Base-by-base conservation (phyloP, 1,140 invertebrate genomes). In the Trigoniulus corallinus region DNA sequence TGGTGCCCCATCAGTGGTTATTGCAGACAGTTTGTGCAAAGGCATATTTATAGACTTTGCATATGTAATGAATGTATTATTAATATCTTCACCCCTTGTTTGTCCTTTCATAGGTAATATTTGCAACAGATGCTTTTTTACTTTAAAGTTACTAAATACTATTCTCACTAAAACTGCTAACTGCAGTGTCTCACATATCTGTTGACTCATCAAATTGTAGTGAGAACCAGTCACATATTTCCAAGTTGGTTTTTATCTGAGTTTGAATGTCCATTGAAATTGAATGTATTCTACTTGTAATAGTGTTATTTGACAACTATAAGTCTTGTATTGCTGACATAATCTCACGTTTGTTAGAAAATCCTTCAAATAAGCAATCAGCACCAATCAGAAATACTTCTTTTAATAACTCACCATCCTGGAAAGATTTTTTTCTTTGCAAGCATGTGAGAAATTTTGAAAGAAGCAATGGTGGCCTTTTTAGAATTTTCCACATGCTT, bases 371-470 rank as follows among this genome's bases (percentile, higher is more conserved):
- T 37, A 45, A 53, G 15, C 20, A 1, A 46, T 50, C 26, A 15
- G 22, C 21, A 20, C 2, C 43, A 39, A 41, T 47, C 13, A 48
- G 29, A 52, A 52, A 52, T 27, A 25, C 29, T 47, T 52, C 18
- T 47, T 52, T 52, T 40, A 52, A 26, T 3, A 52, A 47, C n/a
- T 52, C 45, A 47, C 51, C 45, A 24, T 52, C 43, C 26, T 25
- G 44, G 20, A 52, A 52, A 12, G 45, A 2, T 52, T 52, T 52
- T 47, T 27, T 24, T 52, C 27, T 24, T 22, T 42, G 29, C 7
- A 7, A 7, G 15, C 7, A 15, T 34, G 29, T 34, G 7, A 7
- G 15, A 7, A 7, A 7, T 7, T 34, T 34, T 34, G 29, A 34
- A 34, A 34, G 29, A 34, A 7, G 29, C 29, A 7, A 34, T 34